Percentiles rank a stretch among this genome's conserved stretches.
phyloP scores from a whole-genome alignment of 1,140 invertebrate species.

The Leptinotarsa lineolata region DNA sequence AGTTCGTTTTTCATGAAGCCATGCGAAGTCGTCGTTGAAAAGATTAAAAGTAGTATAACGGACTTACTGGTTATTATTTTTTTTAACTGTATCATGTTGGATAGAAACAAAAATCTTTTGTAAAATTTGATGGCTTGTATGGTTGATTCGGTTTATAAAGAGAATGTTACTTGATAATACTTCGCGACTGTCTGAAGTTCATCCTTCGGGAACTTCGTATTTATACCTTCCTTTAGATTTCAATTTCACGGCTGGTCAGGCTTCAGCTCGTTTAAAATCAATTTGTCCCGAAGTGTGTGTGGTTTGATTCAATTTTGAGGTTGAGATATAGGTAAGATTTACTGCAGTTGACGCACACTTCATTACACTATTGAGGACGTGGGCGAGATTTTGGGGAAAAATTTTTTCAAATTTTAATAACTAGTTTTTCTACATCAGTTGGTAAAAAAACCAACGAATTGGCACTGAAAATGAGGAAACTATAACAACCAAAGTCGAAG shows the following conservation, averaged over 20 bases:
- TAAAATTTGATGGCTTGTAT: constrained; percentile 21
- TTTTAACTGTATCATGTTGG: constrained; percentile 24
- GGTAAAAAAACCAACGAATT: too few species aligned
- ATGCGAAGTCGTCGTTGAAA: constrained; percentile 16
- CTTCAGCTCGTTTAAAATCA: constrained; percentile 23
- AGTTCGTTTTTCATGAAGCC: constrained; percentile 11
- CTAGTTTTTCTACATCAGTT: too few species aligned
- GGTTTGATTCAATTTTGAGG: constrained; percentile 22
- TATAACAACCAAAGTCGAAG: too few species aligned
- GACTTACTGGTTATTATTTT: constrained; percentile 22
- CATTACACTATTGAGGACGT: neutral
- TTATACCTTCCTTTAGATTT: constrained; percentile 17
- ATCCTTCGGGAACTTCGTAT: neutral
- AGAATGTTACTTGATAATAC: constrained; percentile 11
- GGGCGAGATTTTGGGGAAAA: too few species aligned
- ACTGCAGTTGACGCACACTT: constrained; percentile 6
- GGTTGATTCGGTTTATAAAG: constrained; percentile 16
- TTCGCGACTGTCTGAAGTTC: neutral
- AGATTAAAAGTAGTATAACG: constrained; percentile 22
- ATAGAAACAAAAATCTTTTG: constrained; percentile 15
- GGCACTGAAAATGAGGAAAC: too few species aligned
- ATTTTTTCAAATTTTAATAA: too few species aligned
- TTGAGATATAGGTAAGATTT: constrained; percentile 12
- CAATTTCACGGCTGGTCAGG: constrained; percentile 22
- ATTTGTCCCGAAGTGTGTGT: constrained; percentile 27